Evolutionary conservation across 2,113 vertebrate species (phyloP), one percentile per base, ranked within the genome.

Genomic region (Zosterops pallidus): DNA sequence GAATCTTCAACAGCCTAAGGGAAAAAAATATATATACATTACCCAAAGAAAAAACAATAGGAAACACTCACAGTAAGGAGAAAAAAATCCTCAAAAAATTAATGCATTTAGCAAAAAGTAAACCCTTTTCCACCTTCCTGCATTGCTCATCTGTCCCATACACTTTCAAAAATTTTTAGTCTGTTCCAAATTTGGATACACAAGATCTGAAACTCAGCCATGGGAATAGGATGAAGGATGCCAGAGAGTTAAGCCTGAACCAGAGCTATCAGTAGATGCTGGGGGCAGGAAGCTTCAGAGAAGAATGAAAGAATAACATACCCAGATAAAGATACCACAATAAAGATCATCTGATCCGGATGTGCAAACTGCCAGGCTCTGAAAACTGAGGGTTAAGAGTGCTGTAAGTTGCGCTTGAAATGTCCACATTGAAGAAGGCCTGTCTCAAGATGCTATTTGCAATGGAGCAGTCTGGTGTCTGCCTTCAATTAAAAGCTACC

Each of bases 1-100:
- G 98, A 97, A 97, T 99, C 99, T 91, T 99, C 99, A 84, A 98
- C 96, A 86, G 97, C 98, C 99, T 99, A 97, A 82, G 95, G 94
- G 91, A 95, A 97, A 97, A 96, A 97, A 95, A 97, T 96, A 97
- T 76, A 95, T 96, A 97, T 69, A 97, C 86, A 98, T 97, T 97
- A 96, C 81, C 92, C 95, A 93, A 95, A 83, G 91, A 96, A 96
- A 93, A 93, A 86, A 57, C 47, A 97, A 72, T 12, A 89, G 37
- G 64, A 95, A 77, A 95, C 37, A 93, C 83, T 81, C 88, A 91
- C 29, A 95, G 26, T 44, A 96, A 85, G 87, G 72, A 79, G 78
- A 49, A 78, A 76, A 75, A 65, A n/a, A 31, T 33, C 33, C 85
- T 92, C 26, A 42, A 74, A 71, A 92, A 72, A 7, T 37, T 12